Conservation (phyloP, 2,113 vertebrate genomes). For the Orcinus orca region DNA sequence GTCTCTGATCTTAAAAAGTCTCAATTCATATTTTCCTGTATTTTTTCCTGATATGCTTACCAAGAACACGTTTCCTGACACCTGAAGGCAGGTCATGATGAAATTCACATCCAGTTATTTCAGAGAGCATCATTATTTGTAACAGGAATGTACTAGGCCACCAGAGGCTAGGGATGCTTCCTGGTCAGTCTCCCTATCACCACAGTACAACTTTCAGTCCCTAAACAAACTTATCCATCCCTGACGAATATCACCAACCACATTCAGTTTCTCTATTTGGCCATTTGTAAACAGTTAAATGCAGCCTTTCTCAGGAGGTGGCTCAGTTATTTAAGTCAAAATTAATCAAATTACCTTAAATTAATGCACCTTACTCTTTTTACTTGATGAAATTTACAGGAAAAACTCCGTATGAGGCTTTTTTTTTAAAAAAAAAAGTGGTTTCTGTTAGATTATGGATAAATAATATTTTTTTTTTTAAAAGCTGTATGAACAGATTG, state of each 20-base stretch:
- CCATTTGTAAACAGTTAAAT: not conserved
- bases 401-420: not conserved
- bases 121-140: not conserved
- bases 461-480: slow-evolving; percentile 9
- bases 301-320: not conserved
- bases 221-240: not conserved
- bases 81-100: not conserved
- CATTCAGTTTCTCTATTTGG: not conserved
- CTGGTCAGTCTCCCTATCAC: not conserved
- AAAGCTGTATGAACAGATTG: not conserved
- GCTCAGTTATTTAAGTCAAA: slow-evolving; percentile 26
- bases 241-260: not conserved
- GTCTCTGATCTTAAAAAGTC: not conserved
- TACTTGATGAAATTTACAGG: not conserved
- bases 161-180: not conserved
- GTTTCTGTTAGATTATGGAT: not conserved
- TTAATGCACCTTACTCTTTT: not conserved
- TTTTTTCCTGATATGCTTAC: not conserved
- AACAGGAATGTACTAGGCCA: not conserved
- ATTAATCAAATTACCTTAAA: not conserved
- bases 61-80: not conserved
- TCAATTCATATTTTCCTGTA: not conserved
- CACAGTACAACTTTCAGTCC: not conserved
- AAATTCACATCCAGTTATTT: not conserved
- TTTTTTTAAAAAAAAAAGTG: not conserved